These are phyloP conservation scores for Tipula unca DNA, from an alignment of 2,888 invertebrate genomes.

Conservation along the genomic window DNA sequence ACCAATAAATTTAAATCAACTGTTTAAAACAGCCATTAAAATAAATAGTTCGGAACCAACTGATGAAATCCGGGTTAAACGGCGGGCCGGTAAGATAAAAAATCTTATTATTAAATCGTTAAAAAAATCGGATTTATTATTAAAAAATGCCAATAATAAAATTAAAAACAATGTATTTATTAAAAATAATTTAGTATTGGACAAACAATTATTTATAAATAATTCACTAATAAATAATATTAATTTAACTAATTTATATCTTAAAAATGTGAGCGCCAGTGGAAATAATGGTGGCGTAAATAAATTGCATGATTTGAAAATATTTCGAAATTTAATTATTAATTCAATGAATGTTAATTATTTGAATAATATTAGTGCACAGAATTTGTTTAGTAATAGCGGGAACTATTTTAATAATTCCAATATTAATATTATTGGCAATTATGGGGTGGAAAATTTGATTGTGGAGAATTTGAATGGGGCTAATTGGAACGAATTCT, in stretches of 20 bases:
- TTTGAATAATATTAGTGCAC: neutral
- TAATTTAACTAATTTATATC: neutral
- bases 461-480: neutral
- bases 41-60: neutral
- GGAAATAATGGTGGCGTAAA: neutral
- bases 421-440: neutral
- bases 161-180: neutral
- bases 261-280: too few species aligned
- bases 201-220: neutral
- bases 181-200: neutral
- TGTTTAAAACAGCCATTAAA: neutral
- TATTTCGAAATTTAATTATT: neutral
- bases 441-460: neutral
- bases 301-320: neutral
- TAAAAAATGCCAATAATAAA: neutral
- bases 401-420: neutral
- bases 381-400: neutral
- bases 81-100: neutral
- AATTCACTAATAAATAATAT: neutral
- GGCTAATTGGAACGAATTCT: neutral
- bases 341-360: neutral
- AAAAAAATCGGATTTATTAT: neutral
- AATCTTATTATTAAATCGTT: neutral
- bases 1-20: neutral
- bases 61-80: neutral